phyloP scores from a whole-genome alignment of 2,888 invertebrate species.

The Drosophila antonietae region DNA sequence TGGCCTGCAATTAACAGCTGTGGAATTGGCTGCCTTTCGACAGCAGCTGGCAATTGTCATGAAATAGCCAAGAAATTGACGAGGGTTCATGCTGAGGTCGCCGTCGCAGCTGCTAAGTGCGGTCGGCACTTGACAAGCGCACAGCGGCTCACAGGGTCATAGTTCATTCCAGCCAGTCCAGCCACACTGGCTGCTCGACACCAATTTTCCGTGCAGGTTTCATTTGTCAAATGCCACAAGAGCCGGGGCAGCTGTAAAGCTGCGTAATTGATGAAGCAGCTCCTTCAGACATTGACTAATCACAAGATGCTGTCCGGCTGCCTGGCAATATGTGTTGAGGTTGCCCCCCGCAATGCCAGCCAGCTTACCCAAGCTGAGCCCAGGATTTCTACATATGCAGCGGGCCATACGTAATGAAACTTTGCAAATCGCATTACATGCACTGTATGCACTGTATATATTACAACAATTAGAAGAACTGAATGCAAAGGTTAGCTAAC shows the following conservation, averaged over 20 bases:
- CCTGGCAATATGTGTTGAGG: constrained; percentile 60
- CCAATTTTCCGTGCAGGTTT: constrained; percentile 64
- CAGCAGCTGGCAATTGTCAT: constrained; percentile 62
- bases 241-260: constrained; percentile 27
- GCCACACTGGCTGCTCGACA: constrained; percentile 34
- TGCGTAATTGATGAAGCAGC: constrained; percentile 74
- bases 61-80: constrained; percentile 55
- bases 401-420: constrained; percentile 49
- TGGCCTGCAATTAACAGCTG: constrained; percentile 43
- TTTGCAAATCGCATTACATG: constrained; percentile 63
- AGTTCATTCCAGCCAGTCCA: constrained; percentile 39
- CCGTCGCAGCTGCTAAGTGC: constrained; percentile 50
- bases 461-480: background rate
- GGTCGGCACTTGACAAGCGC: constrained; percentile 47
- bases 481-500: constrained; percentile 4
- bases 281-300: constrained; percentile 71
- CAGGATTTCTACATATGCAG: constrained; percentile 22
- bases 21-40: constrained; percentile 28
- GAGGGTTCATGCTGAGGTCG: constrained; percentile 53
- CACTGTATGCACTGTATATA: background rate
- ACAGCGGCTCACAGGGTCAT: constrained; percentile 27
- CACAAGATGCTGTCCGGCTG: constrained; percentile 61
- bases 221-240: constrained; percentile 70
- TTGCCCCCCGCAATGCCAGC: constrained; percentile 31
- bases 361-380: constrained; percentile 23